Base-by-base conservation (phyloP, 92 coral and sea anemone genomes). In the Porites cylindrica region DNA sequence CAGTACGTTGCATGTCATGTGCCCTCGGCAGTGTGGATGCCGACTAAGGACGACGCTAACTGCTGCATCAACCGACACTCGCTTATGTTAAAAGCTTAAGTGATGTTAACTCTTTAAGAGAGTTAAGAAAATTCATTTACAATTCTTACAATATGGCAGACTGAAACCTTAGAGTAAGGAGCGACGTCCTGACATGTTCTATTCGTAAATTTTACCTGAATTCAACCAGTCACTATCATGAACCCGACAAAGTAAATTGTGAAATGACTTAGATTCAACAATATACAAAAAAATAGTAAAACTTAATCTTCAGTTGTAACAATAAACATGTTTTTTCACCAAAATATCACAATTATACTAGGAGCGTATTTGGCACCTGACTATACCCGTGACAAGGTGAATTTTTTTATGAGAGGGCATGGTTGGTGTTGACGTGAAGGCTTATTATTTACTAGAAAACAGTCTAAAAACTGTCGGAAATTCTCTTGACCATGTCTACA, bases 41-140 rank as follows among this genome's bases (percentile, higher is more conserved):
- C n/a, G n/a, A 58, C 1, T 62, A 0, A 0, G 59, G 12, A 12
- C 59, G 85, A 80, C 47, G 70, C 58, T 7, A 60, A 79, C 14
- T 80, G 74, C 24, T 81, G 85, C 85, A 81, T 66, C 56, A 81
- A 68, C 38, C 38, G 7, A 51, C 54, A 43, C 54, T 53, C 59
- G 59, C 59, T 53, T 53, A 11, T 53, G 12, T 77, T 12, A 77
- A 77, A 52, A 11, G 53, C 51, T 72, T 72, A 7, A 32, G 0
- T 2, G 16, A 62, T n/a, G 17, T 62, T 62, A 17, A 62, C 8
- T 66, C 8, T 66, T 66, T 66, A 29, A 66, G 21, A 66, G 26
- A 21, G 18, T n/a, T 66, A 5, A 21, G 70, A 12, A 12, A 19
- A 66, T 66, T 66, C 21, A 66, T 66, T 66, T 2, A 66, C 24